A percentile compares a stretch with the other conserved stretches of the same genome.
phyloP scores from a whole-genome alignment of 2,888 invertebrate genomes.

The Tryphoninae sp. region DNA sequence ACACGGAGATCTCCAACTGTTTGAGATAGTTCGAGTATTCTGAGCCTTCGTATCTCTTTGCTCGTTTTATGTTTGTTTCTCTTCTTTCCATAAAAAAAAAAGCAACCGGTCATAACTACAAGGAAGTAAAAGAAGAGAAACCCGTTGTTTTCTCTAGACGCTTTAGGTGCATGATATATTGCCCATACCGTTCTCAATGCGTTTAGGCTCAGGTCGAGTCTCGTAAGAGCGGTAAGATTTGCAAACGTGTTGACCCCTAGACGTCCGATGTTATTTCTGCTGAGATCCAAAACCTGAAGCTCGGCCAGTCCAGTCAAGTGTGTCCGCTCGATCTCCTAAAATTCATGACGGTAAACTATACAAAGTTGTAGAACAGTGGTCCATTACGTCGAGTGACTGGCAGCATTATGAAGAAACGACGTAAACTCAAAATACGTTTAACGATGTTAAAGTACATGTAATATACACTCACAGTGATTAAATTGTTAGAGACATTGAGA shows the following conservation, averaged over 20 bases:
- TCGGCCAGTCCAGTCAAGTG: slow-evolving; percentile 87
- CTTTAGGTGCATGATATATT: background rate
- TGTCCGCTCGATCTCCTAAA: slow-evolving; percentile 89
- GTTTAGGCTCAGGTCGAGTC: slow-evolving; percentile 92
- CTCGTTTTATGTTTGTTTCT: background rate
- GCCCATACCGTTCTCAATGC: slow-evolving; percentile 90
- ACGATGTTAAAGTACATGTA: slow-evolving; percentile 3
- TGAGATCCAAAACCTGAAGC: slow-evolving; percentile 90
- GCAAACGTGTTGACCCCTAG: slow-evolving; percentile 92
- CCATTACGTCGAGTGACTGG: too few relatives aligned
- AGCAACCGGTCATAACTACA: background rate
- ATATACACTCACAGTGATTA: slow-evolving; percentile 86
- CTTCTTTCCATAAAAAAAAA: background rate
- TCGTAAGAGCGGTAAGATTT: slow-evolving; percentile 87
- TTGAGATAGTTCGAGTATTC: background rate
- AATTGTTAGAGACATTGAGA: slow-evolving; percentile 92
- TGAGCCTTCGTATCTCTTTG: background rate
- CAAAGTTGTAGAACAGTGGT: too few relatives aligned
- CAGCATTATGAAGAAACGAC: too few relatives aligned
- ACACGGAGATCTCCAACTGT: too few relatives aligned
- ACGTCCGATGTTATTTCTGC: slow-evolving; percentile 91
- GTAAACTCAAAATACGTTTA: background rate
- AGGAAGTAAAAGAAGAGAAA: slow-evolving; percentile 19
- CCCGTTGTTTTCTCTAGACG: background rate
- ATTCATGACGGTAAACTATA: slow-evolving; percentile 63